phyloP scores from a whole-genome alignment of 2,888 invertebrate genomes.

The Amiota minor region DNA sequence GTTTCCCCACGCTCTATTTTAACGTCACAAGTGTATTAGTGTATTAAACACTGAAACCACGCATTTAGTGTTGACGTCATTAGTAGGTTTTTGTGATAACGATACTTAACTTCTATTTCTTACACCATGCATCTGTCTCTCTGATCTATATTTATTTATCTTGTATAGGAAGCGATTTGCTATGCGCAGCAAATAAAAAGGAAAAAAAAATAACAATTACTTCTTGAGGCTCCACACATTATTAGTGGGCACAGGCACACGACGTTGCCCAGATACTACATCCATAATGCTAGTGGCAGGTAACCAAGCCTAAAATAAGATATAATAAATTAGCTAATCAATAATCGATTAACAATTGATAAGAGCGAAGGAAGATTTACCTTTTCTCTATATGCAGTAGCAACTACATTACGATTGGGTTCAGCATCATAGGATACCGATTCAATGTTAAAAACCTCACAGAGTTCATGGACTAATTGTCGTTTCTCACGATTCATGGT shows the following conservation, averaged over 20 bases:
- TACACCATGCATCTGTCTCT: too few relatives aligned
- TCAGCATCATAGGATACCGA: conserved; percentile 96
- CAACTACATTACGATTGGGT: conserved; percentile 96
- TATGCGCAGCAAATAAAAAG: too few relatives aligned
- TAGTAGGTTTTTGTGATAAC: too few relatives aligned
- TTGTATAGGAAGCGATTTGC: too few relatives aligned
- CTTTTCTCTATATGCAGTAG: conserved; percentile 87
- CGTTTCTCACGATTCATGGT: conserved; percentile 95
- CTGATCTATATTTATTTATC: too few relatives aligned
- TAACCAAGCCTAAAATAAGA: conserved; percentile 83
- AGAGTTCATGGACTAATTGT: conserved; percentile 93
- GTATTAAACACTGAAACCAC: too few relatives aligned
- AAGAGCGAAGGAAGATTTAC: conserved; percentile 71
- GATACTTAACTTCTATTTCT: too few relatives aligned
- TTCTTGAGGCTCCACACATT: conserved; percentile 72
- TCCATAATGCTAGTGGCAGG: conserved; percentile 90
- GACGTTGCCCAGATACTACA: conserved; percentile 83
- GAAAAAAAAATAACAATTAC: conserved; percentile 40
- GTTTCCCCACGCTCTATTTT: too few relatives aligned
- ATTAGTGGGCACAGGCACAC: conserved; percentile 84
- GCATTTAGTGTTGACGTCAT: too few relatives aligned
- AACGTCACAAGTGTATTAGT: too few relatives aligned
- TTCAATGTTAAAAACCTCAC: conserved; percentile 94
- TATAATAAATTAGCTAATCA: not conserved
- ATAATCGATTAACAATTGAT: not conserved